Base-by-base conservation (phyloP, 1,140 invertebrate genomes). In the Muscidifurax raptorellus region DNA sequence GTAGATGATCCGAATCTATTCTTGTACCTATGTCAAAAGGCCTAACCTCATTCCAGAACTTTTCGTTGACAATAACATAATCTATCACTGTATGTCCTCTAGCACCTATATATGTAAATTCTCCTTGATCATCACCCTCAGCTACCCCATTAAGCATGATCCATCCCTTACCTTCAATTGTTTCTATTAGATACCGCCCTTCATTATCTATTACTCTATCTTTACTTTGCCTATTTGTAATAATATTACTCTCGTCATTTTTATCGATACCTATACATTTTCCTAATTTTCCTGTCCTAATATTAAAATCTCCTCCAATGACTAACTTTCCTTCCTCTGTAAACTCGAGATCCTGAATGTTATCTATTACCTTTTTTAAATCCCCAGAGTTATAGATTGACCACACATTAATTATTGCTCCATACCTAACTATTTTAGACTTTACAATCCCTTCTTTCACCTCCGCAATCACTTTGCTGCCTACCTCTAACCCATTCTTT, bases 231-330 rank as follows among this genome's bases (percentile, higher is more conserved):
- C 36, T 36, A 36, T 36, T 36, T 76, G 44, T 81, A 28, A 44
- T 85, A 78, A 67, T 71, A 72, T 64, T 40, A 27, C 2, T 67
- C 36, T 13, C 44, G 13, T 59, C 13, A 9, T 66, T 66, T 74
- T 66, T 44, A 10, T 52, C 22, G 3, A 22, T 59, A 5, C 75
- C 27, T 59, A 78, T 64, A 36, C 69, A 27, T 10, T 36, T 36
- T 10, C 82, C 82, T 72, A 81, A 12, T 27, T 82, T 44, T 5
- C 84, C 86, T 74, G 79, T 86, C 72, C 88, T 87, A 1, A 82
- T 85, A 52, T 88, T 88, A 78, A 88, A 87, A 77, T 87, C 85
- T 0, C 36, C 90, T 88, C 85, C 90, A 87, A 74, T 90, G 83
- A 90, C 90, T 90, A 89, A 85, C 15, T 72, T 72, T 86, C 28